Conservation (phyloP, 2,797 vertebrate species). For the Enteromius paludinosus region DNA sequence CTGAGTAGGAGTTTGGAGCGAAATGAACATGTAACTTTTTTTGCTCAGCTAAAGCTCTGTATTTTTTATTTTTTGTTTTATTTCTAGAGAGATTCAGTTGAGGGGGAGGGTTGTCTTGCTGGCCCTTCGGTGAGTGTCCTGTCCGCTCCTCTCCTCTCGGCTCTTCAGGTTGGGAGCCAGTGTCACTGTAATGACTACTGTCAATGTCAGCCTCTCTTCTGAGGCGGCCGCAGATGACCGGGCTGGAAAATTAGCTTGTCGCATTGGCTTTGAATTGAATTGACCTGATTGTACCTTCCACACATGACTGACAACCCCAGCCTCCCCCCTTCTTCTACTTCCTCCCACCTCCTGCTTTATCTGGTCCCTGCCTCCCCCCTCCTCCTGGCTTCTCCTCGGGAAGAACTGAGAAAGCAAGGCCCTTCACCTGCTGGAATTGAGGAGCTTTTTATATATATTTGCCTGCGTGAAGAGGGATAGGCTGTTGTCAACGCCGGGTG, state of each 20-base stretch:
- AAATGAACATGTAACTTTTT: constrained; percentile 45
- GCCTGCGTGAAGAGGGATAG: constrained; percentile 52
- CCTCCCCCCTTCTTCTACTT: neutral
- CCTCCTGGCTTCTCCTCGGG: constrained; percentile 30
- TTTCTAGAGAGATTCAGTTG: neutral
- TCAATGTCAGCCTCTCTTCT: constrained; percentile 65
- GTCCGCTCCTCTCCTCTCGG: constrained; percentile 53
- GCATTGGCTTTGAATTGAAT: constrained; percentile 81
- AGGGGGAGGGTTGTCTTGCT: constrained; percentile 27
- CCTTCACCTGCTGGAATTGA: constrained; percentile 51
- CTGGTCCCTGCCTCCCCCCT: constrained; percentile 24
- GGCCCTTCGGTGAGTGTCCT: constrained; percentile 53
- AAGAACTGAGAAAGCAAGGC: constrained; percentile 46
- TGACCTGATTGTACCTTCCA: constrained; percentile 80
- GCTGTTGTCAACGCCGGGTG: constrained; percentile 49
- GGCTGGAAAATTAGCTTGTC: constrained; percentile 83
- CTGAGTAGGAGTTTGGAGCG: neutral
- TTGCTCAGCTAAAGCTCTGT: constrained; percentile 46
- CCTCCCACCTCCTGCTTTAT: constrained; percentile 28
- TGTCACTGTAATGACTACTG: constrained; percentile 71
- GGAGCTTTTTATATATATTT: constrained; percentile 46
- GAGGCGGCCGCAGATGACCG: constrained; percentile 75
- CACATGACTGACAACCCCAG: constrained; percentile 62
- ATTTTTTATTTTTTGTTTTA: neutral
- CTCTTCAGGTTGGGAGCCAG: constrained; percentile 57